These are phyloP conservation scores for Epinotia demarniana DNA, from an alignment of 2,888 invertebrate genomes.

Conservation along the genomic window DNA sequence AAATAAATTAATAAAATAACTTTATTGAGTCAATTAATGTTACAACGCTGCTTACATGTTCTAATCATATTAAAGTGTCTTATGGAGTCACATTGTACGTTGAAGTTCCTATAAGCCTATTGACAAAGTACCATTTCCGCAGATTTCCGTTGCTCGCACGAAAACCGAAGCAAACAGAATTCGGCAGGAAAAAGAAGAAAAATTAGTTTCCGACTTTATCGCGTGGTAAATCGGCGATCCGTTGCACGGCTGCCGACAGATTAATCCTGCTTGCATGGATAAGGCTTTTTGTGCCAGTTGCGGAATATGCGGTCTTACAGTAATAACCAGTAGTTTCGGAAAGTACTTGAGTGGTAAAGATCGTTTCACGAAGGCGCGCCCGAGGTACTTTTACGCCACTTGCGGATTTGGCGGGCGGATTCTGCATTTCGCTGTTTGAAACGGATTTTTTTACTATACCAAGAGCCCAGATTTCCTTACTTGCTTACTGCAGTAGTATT, in stretches of 20 bases:
- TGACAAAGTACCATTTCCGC: slow-evolving; percentile 40
- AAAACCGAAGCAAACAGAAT: slow-evolving; percentile 46
- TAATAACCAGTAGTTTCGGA: background rate
- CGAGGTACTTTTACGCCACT: too few relatives aligned
- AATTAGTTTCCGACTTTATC: slow-evolving; percentile 65
- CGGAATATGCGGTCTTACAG: slow-evolving; percentile 49
- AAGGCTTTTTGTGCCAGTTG: slow-evolving; percentile 55
- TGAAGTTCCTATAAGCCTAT: background rate
- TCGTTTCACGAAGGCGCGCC: background rate
- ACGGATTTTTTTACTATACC: too few relatives aligned
- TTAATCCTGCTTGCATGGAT: slow-evolving; percentile 66
- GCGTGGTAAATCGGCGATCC: slow-evolving; percentile 67
- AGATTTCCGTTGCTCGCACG: slow-evolving; percentile 45
- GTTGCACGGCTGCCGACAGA: slow-evolving; percentile 65
- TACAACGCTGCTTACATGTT: too few relatives aligned
- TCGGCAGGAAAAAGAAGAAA: slow-evolving; percentile 55
- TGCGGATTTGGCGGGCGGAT: too few relatives aligned
- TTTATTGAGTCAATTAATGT: too few relatives aligned
- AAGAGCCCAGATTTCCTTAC: too few relatives aligned
- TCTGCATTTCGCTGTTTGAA: too few relatives aligned
- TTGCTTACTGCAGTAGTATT: too few relatives aligned
- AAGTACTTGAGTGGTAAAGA: background rate
- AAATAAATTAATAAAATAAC: too few relatives aligned
- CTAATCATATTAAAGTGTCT: too few relatives aligned
- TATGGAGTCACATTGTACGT: too few relatives aligned